These are phyloP conservation scores for Andrena flavipes DNA, from an alignment of 2,888 invertebrate genomes.

Conservation along the genomic window DNA sequence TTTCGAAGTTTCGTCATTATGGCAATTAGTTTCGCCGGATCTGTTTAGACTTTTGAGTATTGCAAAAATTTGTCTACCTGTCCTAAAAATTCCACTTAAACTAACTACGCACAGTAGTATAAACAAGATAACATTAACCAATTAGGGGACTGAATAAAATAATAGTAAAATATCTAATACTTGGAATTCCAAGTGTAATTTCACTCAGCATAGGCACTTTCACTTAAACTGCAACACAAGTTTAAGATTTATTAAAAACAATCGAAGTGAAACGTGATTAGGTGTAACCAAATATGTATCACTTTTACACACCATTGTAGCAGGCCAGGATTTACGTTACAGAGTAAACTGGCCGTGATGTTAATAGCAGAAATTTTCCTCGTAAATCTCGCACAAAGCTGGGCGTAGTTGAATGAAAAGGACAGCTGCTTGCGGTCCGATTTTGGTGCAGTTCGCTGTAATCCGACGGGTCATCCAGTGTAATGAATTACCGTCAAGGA, in stretches of 20 bases:
- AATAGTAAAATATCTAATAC: too few relatives aligned
- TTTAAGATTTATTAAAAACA: not conserved
- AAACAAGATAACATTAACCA: too few relatives aligned
- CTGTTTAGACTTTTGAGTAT: not conserved
- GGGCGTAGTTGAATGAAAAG: slow-evolving; percentile 52
- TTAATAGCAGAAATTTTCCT: slow-evolving; percentile 49
- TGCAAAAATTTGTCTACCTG: not conserved
- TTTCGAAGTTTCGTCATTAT: too few relatives aligned
- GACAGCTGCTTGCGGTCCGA: slow-evolving; percentile 52
- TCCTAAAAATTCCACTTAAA: too few relatives aligned
- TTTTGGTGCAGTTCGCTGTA: slow-evolving; percentile 52
- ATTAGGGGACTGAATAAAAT: too few relatives aligned
- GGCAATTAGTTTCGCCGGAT: too few relatives aligned
- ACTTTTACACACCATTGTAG: slow-evolving; percentile 4
- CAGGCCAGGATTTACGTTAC: not conserved
- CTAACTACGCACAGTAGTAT: too few relatives aligned
- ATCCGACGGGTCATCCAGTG: slow-evolving; percentile 54
- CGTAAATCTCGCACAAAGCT: slow-evolving; percentile 54
- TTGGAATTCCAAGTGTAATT: too few relatives aligned
- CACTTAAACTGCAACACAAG: too few relatives aligned
- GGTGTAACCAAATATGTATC: not conserved
- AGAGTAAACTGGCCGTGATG: slow-evolving; percentile 20
- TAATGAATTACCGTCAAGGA: slow-evolving; percentile 56
- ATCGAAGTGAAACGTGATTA: not conserved
- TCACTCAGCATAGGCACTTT: too few relatives aligned